Evolutionary conservation across 2,113 vertebrate species (phyloP), one percentile per base, ranked within the genome.

Genomic region (Clarias batrachus): DNA sequence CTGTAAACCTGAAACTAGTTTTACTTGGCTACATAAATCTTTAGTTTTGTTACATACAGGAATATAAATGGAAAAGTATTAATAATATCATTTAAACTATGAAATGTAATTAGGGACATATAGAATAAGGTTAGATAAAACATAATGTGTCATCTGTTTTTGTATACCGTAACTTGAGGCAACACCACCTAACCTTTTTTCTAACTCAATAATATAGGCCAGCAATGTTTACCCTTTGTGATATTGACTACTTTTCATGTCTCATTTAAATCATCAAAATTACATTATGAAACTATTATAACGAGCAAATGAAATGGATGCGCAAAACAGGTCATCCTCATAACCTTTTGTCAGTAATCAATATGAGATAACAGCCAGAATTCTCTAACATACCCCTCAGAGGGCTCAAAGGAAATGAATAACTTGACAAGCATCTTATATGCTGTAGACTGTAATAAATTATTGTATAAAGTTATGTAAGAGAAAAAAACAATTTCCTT

Each of bases 401-500:
- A 77, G 10, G 25, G 37, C 37, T 76, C 11, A 27, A 27, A 88
- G 76, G 54, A 89, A 86, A 89, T 56, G 56, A 84, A 81, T 9
- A 37, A 5, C 33, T 62, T 54, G 23, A 63, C 23, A n/a, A n/a
- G 41, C 65, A 84, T 21, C 48, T 59, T 10, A 57, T 76, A 60
- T 76, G 74, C 59, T 8, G 83, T 10, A 33, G 85, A 23, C 65
- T n/a, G 65, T 60, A 37, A 65, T 48, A 41, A 86, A 89, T 74
- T 4, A 73, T 41, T 73, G 41, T 73, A 73, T 41, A 73, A 73
- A 80, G 41, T 65, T 76, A 33, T 37, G 48, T 84, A 30, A 82
- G 54, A 5, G 66, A 81, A 66, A 82, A 48, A 86, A 84, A 86
- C 81, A 57, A 82, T 89, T 83, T 86, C 41, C 85, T 78, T 86